Conservation (phyloP, 1,140 invertebrate species). For the Magallana gigas region DNA sequence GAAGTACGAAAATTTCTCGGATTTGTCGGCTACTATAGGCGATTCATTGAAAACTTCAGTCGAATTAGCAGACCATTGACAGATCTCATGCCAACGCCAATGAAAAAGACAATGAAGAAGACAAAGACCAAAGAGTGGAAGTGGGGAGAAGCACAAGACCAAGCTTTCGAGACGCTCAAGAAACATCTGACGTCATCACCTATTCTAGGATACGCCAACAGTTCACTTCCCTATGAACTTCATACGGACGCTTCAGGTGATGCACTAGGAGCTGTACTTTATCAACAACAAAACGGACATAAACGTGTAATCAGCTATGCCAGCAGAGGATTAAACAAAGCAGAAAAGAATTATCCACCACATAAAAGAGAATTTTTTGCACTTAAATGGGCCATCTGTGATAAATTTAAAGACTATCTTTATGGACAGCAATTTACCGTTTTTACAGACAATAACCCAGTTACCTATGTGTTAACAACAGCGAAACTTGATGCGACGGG, state of each 20-base stretch:
- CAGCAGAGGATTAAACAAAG: constrained; percentile 50
- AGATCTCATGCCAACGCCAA: constrained; percentile 50
- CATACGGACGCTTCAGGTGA: constrained; percentile 61
- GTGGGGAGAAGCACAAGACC: constrained; percentile 43
- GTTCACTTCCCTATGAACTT: constrained; percentile 46
- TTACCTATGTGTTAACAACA: constrained; percentile 51
- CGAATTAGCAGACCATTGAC: constrained; percentile 59
- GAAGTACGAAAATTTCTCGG: constrained; percentile 69
- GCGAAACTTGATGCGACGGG: constrained; percentile 48
- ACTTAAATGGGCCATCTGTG: constrained; percentile 47
- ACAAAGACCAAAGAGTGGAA: constrained; percentile 27
- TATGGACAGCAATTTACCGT: constrained; percentile 53
- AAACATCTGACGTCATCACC: constrained; percentile 44
- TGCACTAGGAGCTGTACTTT: constrained; percentile 67
- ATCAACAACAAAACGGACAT: constrained; percentile 64
- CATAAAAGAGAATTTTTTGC: constrained; percentile 54
- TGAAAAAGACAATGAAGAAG: constrained; percentile 16
- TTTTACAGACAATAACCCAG: constrained; percentile 52
- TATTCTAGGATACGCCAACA: constrained; percentile 58
- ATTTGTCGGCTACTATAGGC: constrained; percentile 43
- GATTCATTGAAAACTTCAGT: constrained; percentile 64
- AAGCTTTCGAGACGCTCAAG: constrained; percentile 59
- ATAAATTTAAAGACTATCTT: constrained; percentile 56
- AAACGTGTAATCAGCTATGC: constrained; percentile 57
- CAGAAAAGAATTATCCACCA: constrained; percentile 53